phyloP scores from a whole-genome alignment of 2,113 vertebrate species.

The Austrofundulus limnaeus region DNA sequence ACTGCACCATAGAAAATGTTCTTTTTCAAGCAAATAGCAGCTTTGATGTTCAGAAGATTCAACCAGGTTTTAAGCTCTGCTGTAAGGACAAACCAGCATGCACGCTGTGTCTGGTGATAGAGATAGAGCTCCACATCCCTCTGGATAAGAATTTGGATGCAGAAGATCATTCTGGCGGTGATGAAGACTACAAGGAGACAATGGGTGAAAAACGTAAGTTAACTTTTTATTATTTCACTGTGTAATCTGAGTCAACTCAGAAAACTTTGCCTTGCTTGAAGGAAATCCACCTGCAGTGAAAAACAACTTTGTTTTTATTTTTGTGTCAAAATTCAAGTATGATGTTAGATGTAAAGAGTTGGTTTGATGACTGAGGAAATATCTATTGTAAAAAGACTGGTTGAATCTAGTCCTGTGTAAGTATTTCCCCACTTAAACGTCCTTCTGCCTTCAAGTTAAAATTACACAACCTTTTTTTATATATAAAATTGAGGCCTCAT shows the following conservation, averaged over 20 bases:
- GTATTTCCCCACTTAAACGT: too few relatives aligned
- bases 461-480: too few relatives aligned
- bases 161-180: slow-evolving; percentile 17
- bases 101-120: slow-evolving; percentile 79
- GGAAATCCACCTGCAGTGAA: background rate
- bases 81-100: slow-evolving; percentile 67
- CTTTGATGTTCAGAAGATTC: slow-evolving; percentile 53
- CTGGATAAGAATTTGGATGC: background rate
- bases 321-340: background rate
- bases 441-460: too few relatives aligned
- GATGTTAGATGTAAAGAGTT: too few relatives aligned
- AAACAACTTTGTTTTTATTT: background rate
- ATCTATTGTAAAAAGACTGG: too few relatives aligned
- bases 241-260: background rate
- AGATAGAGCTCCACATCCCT: slow-evolving; percentile 55
- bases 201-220: slow-evolving; percentile 35
- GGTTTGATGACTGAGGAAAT: too few relatives aligned
- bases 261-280: background rate
- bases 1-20: slow-evolving; percentile 57
- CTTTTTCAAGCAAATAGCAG: background rate
- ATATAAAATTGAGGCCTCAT: too few relatives aligned
- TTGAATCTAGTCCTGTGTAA: too few relatives aligned
- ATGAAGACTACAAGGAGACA: slow-evolving; percentile 16
- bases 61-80: slow-evolving; percentile 72
- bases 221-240: too few relatives aligned